Percentiles rank a stretch among this genome's conserved stretches.
Evolutionary conservation across 2,113 vertebrate species (phyloP).

Genomic region (Numenius arquata): DNA sequence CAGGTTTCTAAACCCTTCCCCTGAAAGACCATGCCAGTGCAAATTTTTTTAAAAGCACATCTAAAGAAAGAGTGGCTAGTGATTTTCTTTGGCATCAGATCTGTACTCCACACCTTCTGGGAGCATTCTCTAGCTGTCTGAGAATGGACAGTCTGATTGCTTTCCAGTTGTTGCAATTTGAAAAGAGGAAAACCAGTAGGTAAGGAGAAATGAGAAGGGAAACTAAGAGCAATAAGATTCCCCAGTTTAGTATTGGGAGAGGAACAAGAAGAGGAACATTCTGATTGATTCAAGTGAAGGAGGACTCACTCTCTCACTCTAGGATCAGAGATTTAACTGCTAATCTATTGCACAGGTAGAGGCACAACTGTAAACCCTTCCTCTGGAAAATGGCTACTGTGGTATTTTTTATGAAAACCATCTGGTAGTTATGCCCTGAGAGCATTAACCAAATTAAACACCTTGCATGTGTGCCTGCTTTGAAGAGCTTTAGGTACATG

Average conservation of each 20-base stretch:
- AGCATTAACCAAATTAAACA: neutral
- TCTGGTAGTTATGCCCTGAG: neutral
- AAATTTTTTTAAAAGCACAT: neutral
- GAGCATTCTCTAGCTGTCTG: neutral
- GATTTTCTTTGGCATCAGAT: neutral
- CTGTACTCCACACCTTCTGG: neutral
- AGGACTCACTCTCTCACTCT: neutral
- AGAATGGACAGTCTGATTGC: neutral
- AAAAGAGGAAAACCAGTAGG: neutral
- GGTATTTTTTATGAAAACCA: neutral
- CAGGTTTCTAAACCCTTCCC: neutral
- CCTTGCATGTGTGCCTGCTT: neutral
- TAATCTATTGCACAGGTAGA: neutral
- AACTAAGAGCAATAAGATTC: neutral
- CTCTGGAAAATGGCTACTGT: neutral
- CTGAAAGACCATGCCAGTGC: neutral
- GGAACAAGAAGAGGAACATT: neutral
- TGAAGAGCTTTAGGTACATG: neutral
- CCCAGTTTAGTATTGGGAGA: neutral
- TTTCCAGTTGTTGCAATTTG: neutral
- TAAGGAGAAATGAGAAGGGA: neutral
- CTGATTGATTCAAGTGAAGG: neutral
- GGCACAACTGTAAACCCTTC: neutral
- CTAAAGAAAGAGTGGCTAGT: neutral
- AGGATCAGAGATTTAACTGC: neutral